Percentiles rank a stretch among this genome's conserved stretches.
These are phyloP conservation scores for Chironomus riparius DNA, from an alignment of 2,888 invertebrate species.

Conservation along the genomic window DNA sequence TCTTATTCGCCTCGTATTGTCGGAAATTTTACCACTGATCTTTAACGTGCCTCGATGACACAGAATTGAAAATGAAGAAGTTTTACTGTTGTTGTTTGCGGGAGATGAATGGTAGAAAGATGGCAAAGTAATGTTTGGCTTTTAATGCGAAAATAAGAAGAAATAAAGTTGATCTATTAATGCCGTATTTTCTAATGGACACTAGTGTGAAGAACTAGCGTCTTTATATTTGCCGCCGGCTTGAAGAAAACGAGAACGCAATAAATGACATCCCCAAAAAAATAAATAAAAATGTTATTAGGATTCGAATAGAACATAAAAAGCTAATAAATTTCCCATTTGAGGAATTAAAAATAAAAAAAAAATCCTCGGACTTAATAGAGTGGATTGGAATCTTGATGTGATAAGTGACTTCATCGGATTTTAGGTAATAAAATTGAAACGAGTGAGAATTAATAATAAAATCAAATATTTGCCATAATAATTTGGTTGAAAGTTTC, in stretches of 20 bases:
- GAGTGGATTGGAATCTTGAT: too few species aligned
- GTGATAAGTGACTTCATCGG: too few species aligned
- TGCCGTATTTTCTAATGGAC: not conserved
- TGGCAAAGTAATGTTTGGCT: not conserved
- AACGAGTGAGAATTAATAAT: too few species aligned
- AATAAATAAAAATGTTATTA: slow-evolving; percentile 3
- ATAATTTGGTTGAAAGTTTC: too few species aligned
- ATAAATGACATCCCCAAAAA: not conserved
- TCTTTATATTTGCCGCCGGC: not conserved
- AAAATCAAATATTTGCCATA: too few species aligned
- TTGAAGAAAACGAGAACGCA: not conserved
- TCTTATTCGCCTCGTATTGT: not conserved
- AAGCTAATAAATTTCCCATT: not conserved
- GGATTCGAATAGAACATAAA: not conserved
- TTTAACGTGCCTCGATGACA: not conserved
- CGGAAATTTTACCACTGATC: slow-evolving; percentile 1
- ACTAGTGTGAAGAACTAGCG: not conserved
- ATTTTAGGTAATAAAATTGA: too few species aligned
- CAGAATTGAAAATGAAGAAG: not conserved
- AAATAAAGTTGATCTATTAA: slow-evolving; percentile 1
- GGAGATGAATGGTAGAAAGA: too few species aligned
- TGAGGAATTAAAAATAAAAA: not conserved
- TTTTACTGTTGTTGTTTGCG: not conserved
- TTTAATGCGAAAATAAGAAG: not conserved
- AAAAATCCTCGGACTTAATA: too few species aligned